phyloP scores from a whole-genome alignment of 2,113 vertebrate genomes.

The Eubucco bourcierii region DNA sequence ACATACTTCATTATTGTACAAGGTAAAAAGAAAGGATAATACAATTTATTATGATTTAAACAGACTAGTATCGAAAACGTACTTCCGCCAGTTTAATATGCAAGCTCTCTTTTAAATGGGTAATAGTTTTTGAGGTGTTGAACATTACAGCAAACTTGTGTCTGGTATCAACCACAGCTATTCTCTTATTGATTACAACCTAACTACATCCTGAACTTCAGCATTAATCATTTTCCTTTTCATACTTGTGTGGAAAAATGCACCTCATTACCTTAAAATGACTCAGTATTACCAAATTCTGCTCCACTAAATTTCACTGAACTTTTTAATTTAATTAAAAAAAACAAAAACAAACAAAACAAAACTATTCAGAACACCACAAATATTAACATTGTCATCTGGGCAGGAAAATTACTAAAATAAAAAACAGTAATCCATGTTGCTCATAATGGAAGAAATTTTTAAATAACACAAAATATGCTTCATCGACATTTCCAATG shows the following conservation, averaged over 20 bases:
- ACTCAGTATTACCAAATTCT: background rate
- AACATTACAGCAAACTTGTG: background rate
- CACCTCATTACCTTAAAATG: background rate
- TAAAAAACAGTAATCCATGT: background rate
- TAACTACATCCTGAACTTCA: background rate
- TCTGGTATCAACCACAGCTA: background rate
- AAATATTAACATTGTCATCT: background rate
- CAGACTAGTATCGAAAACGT: background rate
- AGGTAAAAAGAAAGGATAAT: slow-evolving; percentile 27
- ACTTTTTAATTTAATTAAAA: background rate
- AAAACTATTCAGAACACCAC: background rate
- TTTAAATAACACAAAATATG: background rate
- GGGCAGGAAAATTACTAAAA: background rate
- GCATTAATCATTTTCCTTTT: background rate
- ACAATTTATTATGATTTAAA: background rate
- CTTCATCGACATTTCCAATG: background rate
- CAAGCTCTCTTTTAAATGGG: background rate
- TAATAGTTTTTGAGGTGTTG: background rate
- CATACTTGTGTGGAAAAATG: background rate
- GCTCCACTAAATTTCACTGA: background rate
- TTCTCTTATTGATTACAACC: background rate
- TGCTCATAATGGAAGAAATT: background rate
- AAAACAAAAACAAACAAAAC: too few relatives aligned
- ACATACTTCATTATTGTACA: slow-evolving; percentile 54
- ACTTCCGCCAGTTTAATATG: background rate